Evolutionary conservation across 2,113 vertebrate genomes (phyloP).

Genomic region (Talpa occidentalis): DNA sequence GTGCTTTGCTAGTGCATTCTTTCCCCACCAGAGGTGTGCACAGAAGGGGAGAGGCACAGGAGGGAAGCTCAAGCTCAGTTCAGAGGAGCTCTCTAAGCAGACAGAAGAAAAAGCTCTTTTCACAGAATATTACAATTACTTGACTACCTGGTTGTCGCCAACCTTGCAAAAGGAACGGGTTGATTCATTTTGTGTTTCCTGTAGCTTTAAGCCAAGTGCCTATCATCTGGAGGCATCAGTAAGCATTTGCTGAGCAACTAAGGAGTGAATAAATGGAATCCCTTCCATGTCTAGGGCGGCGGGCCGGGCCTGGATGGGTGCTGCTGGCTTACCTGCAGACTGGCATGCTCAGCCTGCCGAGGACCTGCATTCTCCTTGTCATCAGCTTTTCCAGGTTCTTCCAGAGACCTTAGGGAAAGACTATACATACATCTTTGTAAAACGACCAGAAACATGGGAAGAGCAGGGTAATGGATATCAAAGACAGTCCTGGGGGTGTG

Average conservation of each 20-base stretch:
- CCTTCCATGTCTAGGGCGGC: too few species aligned
- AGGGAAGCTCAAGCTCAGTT: background rate
- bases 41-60: background rate
- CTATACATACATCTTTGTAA: background rate
- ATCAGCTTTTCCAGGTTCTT: conserved; percentile 27
- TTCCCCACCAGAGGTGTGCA: background rate
- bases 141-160: background rate
- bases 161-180: background rate
- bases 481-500: background rate
- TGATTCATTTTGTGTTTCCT: background rate
- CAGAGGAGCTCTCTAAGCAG: background rate
- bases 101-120: background rate
- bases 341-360: background rate
- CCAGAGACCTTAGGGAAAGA: conserved; percentile 73
- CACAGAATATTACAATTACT: too few species aligned
- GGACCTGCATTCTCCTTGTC: background rate
- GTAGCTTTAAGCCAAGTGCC: background rate
- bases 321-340: conserved; percentile 29
- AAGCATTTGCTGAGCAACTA: background rate
- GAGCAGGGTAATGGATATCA: too few species aligned
- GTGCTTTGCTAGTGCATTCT: background rate
- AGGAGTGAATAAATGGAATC: background rate
- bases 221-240: background rate
- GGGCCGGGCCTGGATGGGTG: background rate
- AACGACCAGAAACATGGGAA: background rate